Base-by-base conservation (phyloP, 23 tunicate species). In the Oikopleura dioica region DNA sequence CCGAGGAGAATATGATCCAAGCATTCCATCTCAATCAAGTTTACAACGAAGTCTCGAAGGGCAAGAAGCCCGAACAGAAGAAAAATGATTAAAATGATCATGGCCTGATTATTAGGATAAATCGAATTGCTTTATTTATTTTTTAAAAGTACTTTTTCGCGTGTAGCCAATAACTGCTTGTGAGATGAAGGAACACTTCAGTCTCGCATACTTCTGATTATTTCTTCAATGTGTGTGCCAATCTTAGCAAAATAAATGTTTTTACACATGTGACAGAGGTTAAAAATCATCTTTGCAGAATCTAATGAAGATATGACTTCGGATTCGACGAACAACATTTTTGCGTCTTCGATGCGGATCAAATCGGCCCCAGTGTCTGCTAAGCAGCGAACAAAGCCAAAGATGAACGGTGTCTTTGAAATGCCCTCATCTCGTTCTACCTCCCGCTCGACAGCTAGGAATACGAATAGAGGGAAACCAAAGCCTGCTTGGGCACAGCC, bases 401-500 rank as follows among this genome's bases (percentile, higher is more conserved):
- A 63, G 26, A 63, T 63, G 72, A 63, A 63, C 33, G 72, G 72
- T 4, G 33, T 63, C 26, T 63, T 63, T 63, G 30, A 23, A 12
- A 63, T 63, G 16, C 72, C 72, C 32, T 12, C 72, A 63, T 2
- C 4, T 16, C 29, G 72, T 16, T 63, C 72, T 63, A 16, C 72
- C 30, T n/a, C n/a, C n/a, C 16, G 26, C 4, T 63, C 72, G 33
- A 16, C 72, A 12, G 33, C 32, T 2, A n/a, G n/a, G n/a, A n/a
- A n/a, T n/a, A n/a, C n/a, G n/a, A n/a, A n/a, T n/a, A n/a, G n/a
- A n/a, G 72, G 29, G 5, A 24, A 31, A 28, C 33, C 72, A 31
- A 24, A 31, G 72, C 72, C 72, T 24, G 72, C 72, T 2, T 63
- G 72, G 72, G n/a, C n/a, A n/a, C n/a, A n/a, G n/a, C n/a, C n/a